Evolutionary conservation across 2,888 invertebrate genomes (phyloP).

Genomic region (Pegoplata infirma): DNA sequence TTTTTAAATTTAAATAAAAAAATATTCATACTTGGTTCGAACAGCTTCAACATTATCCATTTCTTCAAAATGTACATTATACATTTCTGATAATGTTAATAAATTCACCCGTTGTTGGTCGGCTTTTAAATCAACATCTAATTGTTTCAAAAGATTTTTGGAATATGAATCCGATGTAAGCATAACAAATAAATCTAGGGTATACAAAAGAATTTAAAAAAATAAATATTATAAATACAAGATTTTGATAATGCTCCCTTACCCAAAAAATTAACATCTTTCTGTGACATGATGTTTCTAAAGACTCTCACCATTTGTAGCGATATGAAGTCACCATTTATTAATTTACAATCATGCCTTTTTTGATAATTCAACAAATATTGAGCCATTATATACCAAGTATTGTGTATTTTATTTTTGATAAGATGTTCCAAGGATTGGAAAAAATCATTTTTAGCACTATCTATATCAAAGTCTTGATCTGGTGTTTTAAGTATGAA

Average conservation of each 20-base stretch:
- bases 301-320: conserved; percentile 73
- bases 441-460: conserved; percentile 72
- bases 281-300: conserved; percentile 72
- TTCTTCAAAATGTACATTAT: conserved; percentile 72
- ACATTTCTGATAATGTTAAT: conserved; percentile 76
- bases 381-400: conserved; percentile 75
- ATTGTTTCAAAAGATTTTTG: conserved; percentile 67
- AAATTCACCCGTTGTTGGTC: conserved; percentile 75
- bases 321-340: conserved; percentile 71
- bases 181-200: conserved; percentile 73
- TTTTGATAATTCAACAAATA: conserved; percentile 73
- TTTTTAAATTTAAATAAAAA: neutral
- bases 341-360: conserved; percentile 66
- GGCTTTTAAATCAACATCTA: conserved; percentile 72
- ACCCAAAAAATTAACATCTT: conserved; percentile 75
- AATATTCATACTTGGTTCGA: conserved; percentile 69
- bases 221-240: neutral
- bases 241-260: conserved; percentile 19
- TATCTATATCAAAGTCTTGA: conserved; percentile 64
- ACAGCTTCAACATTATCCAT: conserved; percentile 68
- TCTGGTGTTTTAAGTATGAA: conserved; percentile 57
- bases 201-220: neutral
- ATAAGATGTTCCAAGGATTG: conserved; percentile 72
- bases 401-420: conserved; percentile 74
- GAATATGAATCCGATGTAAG: conserved; percentile 71